Percentiles rank a stretch among this genome's conserved stretches.
Evolutionary conservation across 2,888 invertebrate species (phyloP).

Genomic region (Sarcophaga rosellei): DNA sequence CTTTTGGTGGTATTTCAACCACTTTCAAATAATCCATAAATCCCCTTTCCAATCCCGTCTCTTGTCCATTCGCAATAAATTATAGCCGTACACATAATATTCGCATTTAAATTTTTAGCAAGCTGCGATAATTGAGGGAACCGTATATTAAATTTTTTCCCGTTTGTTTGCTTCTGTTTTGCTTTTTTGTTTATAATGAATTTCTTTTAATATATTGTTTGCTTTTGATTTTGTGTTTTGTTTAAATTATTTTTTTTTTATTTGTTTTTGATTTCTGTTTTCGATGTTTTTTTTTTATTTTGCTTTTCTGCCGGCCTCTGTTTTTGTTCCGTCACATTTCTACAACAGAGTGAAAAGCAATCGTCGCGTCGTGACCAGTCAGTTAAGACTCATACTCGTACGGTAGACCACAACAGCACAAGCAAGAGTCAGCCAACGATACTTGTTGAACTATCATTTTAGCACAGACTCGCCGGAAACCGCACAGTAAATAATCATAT

Average conservation of each 20-base stretch:
- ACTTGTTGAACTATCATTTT: conserved; percentile 56
- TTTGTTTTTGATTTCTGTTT: conserved; percentile 37
- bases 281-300: conserved; percentile 1
- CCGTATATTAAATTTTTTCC: no score
- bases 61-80: no score
- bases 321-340: conserved; percentile 65
- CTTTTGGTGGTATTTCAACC: no score
- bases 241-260: not conserved
- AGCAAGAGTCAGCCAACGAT: conserved; percentile 17
- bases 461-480: conserved; percentile 65
- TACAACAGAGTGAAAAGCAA: conserved; percentile 64
- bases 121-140: no score
- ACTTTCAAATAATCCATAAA: no score
- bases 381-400: conserved; percentile 55
- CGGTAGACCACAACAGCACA: conserved; percentile 15
- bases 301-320: conserved; percentile 51
- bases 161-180: no score
- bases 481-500: conserved; percentile 43
- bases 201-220: not conserved
- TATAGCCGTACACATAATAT: no score
- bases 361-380: conserved; percentile 60
- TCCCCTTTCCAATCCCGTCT: no score
- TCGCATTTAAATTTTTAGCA: no score
- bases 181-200: no score
- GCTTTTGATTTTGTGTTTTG: conserved; percentile 17